Percentiles rank a stretch among this genome's conserved stretches.
phyloP scores from a whole-genome alignment of 2,888 invertebrate genomes.

The Sinhomidia bicolor region DNA sequence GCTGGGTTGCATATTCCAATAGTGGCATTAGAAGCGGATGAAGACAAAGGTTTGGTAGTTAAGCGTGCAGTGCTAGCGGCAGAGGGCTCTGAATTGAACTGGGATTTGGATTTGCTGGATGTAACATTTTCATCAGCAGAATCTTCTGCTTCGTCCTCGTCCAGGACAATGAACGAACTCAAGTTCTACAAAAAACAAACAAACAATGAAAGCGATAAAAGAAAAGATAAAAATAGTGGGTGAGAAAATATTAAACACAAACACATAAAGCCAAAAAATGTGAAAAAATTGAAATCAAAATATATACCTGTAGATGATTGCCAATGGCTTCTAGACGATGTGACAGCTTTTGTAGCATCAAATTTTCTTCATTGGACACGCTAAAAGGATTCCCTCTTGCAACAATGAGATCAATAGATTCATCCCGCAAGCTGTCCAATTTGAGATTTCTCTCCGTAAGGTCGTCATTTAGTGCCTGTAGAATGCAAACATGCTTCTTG shows the following conservation, averaged over 20 bases:
- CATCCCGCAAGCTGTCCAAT: constrained; percentile 79
- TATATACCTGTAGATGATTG: constrained; percentile 77
- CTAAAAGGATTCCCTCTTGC: constrained; percentile 79
- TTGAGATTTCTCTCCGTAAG: constrained; percentile 78
- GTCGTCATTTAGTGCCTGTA: constrained; percentile 79
- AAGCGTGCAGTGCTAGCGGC: constrained; percentile 69
- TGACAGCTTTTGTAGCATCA: constrained; percentile 76
- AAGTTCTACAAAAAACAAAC: constrained; percentile 76
- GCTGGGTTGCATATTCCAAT: constrained; percentile 79
- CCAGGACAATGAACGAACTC: constrained; percentile 78
- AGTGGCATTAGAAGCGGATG: constrained; percentile 68
- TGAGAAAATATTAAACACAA: not conserved
- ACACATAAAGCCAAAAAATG: not conserved
- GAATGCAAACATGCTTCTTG: too few species aligned
- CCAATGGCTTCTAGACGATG: constrained; percentile 77
- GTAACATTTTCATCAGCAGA: constrained; percentile 73
- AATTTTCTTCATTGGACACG: constrained; percentile 76
- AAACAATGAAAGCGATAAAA: constrained; percentile 49
- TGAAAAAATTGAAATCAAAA: not conserved
- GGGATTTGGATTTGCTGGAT: constrained; percentile 72
- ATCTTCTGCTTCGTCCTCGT: constrained; percentile 74
- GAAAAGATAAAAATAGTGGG: not conserved
- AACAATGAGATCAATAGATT: constrained; percentile 79
- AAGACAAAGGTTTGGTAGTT: constrained; percentile 65
- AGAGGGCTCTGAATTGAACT: constrained; percentile 72